Evolutionary conservation across 2,888 invertebrate genomes (phyloP).

Genomic region (Argyresthia albistria): DNA sequence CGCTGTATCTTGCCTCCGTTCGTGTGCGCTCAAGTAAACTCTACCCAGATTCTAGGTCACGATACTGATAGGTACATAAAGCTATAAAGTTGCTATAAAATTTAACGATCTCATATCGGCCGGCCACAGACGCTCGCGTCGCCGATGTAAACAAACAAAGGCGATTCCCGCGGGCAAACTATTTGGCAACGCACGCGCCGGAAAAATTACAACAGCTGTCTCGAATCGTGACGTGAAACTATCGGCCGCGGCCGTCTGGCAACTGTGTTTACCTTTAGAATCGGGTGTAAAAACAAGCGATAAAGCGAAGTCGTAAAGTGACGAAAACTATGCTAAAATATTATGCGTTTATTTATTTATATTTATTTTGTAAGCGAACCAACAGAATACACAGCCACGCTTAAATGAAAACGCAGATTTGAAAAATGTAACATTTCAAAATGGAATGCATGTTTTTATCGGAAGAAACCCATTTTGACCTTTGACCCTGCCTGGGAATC

Average conservation of each 20-base stretch:
- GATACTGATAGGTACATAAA: not conserved
- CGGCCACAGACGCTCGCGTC: constrained; percentile 17
- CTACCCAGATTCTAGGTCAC: not conserved
- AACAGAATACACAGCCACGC: too few relatives aligned
- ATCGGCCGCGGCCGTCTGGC: not conserved
- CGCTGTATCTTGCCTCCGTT: constrained; percentile 40
- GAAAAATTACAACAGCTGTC: constrained; percentile 20
- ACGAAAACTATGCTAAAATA: too few relatives aligned
- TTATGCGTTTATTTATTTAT: too few relatives aligned
- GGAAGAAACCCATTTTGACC: too few relatives aligned
- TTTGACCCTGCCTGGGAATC: too few relatives aligned
- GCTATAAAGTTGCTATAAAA: constrained; percentile 15
- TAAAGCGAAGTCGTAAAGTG: not conserved
- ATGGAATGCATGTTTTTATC: too few relatives aligned
- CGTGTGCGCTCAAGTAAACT: not conserved
- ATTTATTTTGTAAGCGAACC: too few relatives aligned
- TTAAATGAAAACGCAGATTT: too few relatives aligned
- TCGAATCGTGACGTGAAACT: not conserved
- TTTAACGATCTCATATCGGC: constrained; percentile 25
- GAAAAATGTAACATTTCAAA: too few relatives aligned
- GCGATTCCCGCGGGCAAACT: constrained; percentile 12
- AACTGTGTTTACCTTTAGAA: not conserved
- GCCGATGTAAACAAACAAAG: constrained; percentile 41
- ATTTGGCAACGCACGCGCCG: constrained; percentile 32
- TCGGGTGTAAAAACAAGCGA: not conserved